Percentiles rank a stretch among this genome's conserved stretches.
Conservation (phyloP, 2,113 vertebrate genomes). For the Panthera tigris region DNA sequence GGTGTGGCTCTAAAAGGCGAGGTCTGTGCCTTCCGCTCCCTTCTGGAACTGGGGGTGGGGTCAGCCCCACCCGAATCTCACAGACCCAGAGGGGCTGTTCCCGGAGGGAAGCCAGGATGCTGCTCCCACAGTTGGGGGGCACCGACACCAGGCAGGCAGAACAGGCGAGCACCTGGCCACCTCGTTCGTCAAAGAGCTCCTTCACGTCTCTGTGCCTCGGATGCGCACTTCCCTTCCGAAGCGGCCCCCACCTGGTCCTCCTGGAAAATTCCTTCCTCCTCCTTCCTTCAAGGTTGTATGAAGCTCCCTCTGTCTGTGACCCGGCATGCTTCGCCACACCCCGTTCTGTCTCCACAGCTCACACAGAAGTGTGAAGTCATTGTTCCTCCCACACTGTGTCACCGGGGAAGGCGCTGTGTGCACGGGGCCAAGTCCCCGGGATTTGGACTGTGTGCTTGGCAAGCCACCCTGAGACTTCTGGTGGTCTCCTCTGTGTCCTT, state of each 20-base stretch:
- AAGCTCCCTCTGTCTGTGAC: not conserved
- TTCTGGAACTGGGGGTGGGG: not conserved
- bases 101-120: not conserved
- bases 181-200: not conserved
- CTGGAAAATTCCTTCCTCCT: not conserved
- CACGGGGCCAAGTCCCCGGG: not conserved
- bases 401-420: accelerated
- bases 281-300: not conserved
- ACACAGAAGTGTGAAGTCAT: not conserved
- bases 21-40: not conserved
- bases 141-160: too few relatives aligned
- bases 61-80: not conserved
- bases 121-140: accelerated
- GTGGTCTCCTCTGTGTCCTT: accelerated
- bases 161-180: accelerated
- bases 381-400: not conserved
- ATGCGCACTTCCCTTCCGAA: not conserved
- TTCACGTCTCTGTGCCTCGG: not conserved
- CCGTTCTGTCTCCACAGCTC: not conserved
- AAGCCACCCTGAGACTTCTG: accelerated
- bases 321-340: accelerated
- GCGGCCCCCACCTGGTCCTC: not conserved
- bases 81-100: accelerated
- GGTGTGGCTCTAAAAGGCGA: not conserved
- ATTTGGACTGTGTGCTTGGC: not conserved